These are phyloP conservation scores for Epiblema foenella DNA, from an alignment of 2,888 invertebrate genomes.

Conservation along the genomic window DNA sequence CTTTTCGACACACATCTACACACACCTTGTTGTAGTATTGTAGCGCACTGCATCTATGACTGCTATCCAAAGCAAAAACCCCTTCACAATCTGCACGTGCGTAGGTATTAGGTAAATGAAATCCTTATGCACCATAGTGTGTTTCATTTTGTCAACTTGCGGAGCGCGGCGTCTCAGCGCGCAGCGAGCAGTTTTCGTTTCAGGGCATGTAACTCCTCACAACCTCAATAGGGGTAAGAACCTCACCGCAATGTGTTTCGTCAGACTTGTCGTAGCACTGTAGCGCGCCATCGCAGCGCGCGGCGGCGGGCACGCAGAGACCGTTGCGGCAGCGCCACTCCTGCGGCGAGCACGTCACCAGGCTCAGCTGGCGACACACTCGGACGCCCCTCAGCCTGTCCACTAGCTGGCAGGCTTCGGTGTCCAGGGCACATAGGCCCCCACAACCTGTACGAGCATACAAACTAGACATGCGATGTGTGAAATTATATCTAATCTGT, in stretches of 20 bases:
- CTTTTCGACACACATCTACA: no score
- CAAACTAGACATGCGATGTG: not conserved
- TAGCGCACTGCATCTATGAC: no score
- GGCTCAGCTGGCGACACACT: slow-evolving; percentile 84
- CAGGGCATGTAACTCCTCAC: not conserved
- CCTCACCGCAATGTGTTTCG: slow-evolving; percentile 89
- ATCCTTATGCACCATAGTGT: no score
- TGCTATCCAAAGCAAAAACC: no score
- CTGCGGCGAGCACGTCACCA: slow-evolving; percentile 85
- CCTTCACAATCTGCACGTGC: no score
- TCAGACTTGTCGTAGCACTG: slow-evolving; percentile 91
- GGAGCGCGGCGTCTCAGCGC: no score
- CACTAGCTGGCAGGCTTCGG: slow-evolving; percentile 86
- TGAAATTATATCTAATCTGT: no score
- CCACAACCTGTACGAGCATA: slow-evolving; percentile 83
- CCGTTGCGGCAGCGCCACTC: slow-evolving; percentile 90
- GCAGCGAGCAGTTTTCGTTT: no score
- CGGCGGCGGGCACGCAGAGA: slow-evolving; percentile 86
- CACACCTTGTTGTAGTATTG: no score
- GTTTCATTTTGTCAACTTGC: no score
- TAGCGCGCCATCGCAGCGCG: slow-evolving; percentile 89
- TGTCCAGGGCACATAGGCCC: slow-evolving; percentile 86
- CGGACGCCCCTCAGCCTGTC: slow-evolving; percentile 81
- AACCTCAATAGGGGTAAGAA: not conserved
- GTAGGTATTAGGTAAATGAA: no score